Evolutionary conservation across 2,113 vertebrate species (phyloP).

Genomic region (Aphelocoma coerulescens): DNA sequence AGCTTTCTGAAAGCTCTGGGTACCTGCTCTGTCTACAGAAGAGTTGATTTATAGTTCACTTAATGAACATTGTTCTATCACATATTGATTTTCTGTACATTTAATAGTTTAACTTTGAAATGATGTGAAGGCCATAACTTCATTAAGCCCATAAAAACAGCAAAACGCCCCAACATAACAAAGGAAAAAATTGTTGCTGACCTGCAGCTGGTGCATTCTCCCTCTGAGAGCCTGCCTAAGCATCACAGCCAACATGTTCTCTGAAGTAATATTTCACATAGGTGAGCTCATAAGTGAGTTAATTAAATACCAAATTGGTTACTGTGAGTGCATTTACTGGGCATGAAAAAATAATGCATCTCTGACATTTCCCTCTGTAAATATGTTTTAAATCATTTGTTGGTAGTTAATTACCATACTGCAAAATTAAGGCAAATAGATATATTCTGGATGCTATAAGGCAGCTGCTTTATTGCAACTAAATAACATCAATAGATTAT

Average conservation of each 20-base stretch:
- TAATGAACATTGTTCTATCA: conserved; percentile 9
- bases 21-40: not conserved
- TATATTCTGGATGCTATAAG: not conserved
- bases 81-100: conserved; percentile 36
- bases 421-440: conserved; percentile 28
- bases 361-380: conserved; percentile 27
- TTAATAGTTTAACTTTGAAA: conserved; percentile 41
- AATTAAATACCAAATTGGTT: conserved; percentile 43
- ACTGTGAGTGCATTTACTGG: not conserved
- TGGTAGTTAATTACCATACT: not conserved
- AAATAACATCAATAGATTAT: not conserved
- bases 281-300: conserved; percentile 21
- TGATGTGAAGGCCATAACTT: not conserved
- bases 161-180: not conserved
- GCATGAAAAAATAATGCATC: not conserved
- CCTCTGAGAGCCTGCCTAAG: not conserved
- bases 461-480: conserved; percentile 15
- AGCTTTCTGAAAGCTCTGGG: not conserved
- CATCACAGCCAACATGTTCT: not conserved
- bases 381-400: not conserved
- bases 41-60: not conserved
- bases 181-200: not conserved
- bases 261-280: conserved; percentile 9
- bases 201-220: not conserved
- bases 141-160: not conserved